Conservation (phyloP, 2,888 invertebrate genomes). For the Lepidochitona cinerea region DNA sequence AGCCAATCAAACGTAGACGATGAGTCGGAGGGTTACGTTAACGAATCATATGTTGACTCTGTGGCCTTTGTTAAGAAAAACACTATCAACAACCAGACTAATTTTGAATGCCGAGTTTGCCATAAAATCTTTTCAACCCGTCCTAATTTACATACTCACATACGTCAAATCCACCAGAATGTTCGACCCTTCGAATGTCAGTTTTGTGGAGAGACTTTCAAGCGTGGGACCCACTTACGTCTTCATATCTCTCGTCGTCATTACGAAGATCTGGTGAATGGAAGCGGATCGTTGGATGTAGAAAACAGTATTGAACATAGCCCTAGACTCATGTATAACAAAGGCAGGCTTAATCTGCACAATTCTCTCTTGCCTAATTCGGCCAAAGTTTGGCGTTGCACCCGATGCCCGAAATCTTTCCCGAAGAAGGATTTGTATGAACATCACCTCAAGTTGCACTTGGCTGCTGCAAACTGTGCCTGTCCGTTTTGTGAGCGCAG, state of each 20-base stretch:
- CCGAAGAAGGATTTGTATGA: neutral
- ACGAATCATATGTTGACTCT: neutral
- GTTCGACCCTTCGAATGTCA: neutral
- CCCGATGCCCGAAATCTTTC: neutral
- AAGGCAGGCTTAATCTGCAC: neutral
- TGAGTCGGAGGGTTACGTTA: neutral
- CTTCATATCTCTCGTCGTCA: neutral
- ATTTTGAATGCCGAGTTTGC: neutral
- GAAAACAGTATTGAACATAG: neutral
- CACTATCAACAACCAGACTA: neutral
- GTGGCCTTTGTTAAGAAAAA: neutral
- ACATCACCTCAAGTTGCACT: neutral
- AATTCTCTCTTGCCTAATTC: neutral
- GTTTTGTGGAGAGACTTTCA: neutral
- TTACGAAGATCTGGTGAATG: neutral
- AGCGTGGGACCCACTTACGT: neutral
- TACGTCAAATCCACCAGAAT: neutral
- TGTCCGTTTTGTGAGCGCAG: neutral
- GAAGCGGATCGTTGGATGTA: neutral
- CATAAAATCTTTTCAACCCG: neutral
- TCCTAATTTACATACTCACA: neutral
- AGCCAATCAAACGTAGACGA: neutral
- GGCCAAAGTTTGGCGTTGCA: neutral
- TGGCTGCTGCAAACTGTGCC: neutral
- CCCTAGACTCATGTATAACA: neutral